These are phyloP conservation scores for Brachypalpus laphriformis DNA, from an alignment of 2,888 invertebrate species.

Conservation along the genomic window DNA sequence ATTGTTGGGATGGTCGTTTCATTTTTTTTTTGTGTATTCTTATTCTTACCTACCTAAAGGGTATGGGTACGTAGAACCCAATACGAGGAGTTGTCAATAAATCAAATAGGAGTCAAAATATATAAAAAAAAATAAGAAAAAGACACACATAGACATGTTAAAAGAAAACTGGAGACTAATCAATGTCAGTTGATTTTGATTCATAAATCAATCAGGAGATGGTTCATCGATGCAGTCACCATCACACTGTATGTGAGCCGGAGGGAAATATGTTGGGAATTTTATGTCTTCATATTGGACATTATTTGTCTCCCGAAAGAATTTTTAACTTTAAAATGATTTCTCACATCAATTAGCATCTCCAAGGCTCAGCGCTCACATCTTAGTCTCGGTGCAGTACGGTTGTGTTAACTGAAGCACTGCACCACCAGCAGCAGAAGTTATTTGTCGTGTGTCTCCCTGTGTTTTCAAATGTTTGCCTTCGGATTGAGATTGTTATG, in stretches of 20 bases:
- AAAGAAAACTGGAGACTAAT: constrained; percentile 40
- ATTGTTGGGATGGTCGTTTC: constrained; percentile 57
- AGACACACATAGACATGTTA: constrained; percentile 8
- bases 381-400: background rate
- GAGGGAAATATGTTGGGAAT: constrained; percentile 25
- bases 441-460: constrained; percentile 16
- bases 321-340: constrained; percentile 11
- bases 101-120: constrained; percentile 67
- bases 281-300: constrained; percentile 65
- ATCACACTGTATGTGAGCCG: background rate
- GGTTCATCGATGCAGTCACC: constrained; percentile 13
- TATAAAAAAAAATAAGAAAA: constrained; percentile 14
- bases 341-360: constrained; percentile 73
- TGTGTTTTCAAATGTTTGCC: background rate
- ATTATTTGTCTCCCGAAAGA: background rate
- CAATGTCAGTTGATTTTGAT: constrained; percentile 64
- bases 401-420: constrained; percentile 11
- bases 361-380: constrained; percentile 65
- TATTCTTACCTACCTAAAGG: background rate
- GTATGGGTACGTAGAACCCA: background rate
- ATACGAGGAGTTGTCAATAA: constrained; percentile 44
- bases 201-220: constrained; percentile 69
- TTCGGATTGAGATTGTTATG: background rate
- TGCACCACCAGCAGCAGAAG: background rate
- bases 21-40: constrained; percentile 4